Evolutionary conservation across 2,113 vertebrate species (phyloP).

Genomic region (Rallus limicola): DNA sequence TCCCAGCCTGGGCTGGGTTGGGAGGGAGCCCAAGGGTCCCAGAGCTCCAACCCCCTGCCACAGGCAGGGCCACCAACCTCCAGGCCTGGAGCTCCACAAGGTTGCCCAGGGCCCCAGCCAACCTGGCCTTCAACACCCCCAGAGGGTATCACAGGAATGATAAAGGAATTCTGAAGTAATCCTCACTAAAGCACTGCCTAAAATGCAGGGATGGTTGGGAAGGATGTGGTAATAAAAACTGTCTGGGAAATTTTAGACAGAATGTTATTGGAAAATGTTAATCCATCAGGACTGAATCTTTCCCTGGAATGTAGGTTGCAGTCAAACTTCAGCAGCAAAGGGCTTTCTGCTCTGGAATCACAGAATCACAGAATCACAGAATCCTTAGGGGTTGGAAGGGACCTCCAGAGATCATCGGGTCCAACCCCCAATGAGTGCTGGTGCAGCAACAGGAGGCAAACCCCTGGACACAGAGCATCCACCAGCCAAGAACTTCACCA

Average conservation of each 20-base stretch:
- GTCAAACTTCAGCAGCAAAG: conserved; percentile 3
- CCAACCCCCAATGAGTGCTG: not conserved
- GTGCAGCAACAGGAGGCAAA: not conserved
- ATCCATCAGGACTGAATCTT: not conserved
- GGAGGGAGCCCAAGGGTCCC: too few relatives aligned
- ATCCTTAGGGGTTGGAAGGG: too few relatives aligned
- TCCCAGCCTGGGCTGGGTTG: too few relatives aligned
- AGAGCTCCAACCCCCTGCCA: not conserved
- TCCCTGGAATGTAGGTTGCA: not conserved
- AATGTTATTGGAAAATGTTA: conserved; percentile 28
- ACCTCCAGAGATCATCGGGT: too few relatives aligned
- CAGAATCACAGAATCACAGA: too few relatives aligned
- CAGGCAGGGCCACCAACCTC: too few relatives aligned
- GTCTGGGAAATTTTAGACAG: not conserved
- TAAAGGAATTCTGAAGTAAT: not conserved
- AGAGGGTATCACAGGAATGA: not conserved
- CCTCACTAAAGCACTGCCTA: not conserved
- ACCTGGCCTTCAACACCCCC: not conserved
- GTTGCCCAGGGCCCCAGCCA: too few relatives aligned
- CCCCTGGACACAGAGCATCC: not conserved
- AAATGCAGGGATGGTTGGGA: not conserved
- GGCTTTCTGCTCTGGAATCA: not conserved
- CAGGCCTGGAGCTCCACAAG: too few relatives aligned
- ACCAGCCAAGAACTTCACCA: not conserved
- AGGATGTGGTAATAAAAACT: conserved; percentile 4